Conservation (phyloP, 2,113 vertebrate species). For the Agapornis roseicollis region DNA sequence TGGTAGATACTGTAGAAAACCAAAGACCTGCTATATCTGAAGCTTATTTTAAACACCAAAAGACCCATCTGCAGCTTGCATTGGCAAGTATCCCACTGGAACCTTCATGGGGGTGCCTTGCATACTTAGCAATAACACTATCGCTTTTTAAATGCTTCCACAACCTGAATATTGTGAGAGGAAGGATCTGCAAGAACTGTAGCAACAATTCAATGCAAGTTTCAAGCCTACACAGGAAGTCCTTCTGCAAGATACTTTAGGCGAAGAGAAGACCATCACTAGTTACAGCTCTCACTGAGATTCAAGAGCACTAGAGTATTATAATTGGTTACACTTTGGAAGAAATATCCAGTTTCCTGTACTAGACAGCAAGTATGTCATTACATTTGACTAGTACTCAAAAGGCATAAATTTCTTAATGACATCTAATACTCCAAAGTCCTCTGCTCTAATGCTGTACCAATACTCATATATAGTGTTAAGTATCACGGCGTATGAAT, state of each 20-base stretch:
- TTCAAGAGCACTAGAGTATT: background rate
- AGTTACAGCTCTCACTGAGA: background rate
- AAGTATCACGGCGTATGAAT: background rate
- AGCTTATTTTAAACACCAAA: background rate
- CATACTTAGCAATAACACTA: background rate
- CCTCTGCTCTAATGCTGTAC: background rate
- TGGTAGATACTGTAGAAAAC: background rate
- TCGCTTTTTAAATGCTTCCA: background rate
- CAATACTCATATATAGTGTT: rapidly evolving
- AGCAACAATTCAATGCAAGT: background rate
- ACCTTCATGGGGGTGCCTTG: background rate
- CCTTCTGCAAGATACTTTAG: background rate
- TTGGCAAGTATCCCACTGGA: background rate
- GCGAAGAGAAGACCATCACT: background rate
- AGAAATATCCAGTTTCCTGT: background rate
- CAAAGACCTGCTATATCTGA: background rate
- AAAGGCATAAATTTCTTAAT: background rate
- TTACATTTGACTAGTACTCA: background rate
- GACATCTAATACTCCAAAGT: background rate
- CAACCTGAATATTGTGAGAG: background rate
- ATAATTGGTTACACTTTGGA: background rate
- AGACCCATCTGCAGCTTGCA: background rate
- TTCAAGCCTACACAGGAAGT: background rate
- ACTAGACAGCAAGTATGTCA: background rate
- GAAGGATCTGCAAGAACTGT: background rate